Evolutionary conservation across 2,888 invertebrate species (phyloP), one percentile per base, ranked within the genome.

Genomic region (Boloria euphrosyne): DNA sequence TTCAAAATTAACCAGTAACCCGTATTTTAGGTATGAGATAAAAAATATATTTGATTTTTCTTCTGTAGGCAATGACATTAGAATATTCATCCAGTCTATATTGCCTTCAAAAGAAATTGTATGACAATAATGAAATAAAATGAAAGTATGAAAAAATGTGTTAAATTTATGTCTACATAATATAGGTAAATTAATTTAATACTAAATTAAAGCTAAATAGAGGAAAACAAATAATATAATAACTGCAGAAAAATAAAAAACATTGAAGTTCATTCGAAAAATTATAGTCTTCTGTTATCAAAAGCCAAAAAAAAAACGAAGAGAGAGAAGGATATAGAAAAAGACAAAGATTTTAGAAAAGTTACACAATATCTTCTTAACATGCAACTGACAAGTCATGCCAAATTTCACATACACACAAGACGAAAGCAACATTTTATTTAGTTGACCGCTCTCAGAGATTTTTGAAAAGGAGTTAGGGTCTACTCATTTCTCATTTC

Each of bases 401-500:
- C 72, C 49, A 49, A 27, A 31, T 62, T 62, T 55, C 46, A 57
- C 44, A 27, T 46, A 53, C 59, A 58, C 67, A 66, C 51, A 51
- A 52, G 27, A 73, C 68, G 67, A 17, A 71, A 71, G 72, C 72
- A 65, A 68, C 51, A 68, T 59, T 52, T 61, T 51, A 59, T 31
- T 66, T 55, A 69, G 68, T 71, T 70, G 76, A 78, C 77, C 76
- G 77, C 75, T 74, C 75, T 74, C 75, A 71, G 74, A 75, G 76
- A 71, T 74, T 75, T 76, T 74, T 70, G 66, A 68, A 65, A 78
- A 80, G 80, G 75, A 55, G 71, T 75, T 69, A 83, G 83, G 75
- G 72, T 76, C 87, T 89, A 88, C 82, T 69, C 65, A 67, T 27
- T 57, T 46, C 14, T n/a, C 27, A 57, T 79, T 75, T 78, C 73